Base-by-base conservation (phyloP, 92 coral and sea anemone genomes). In the Chrysogorgia sp. region DNA sequence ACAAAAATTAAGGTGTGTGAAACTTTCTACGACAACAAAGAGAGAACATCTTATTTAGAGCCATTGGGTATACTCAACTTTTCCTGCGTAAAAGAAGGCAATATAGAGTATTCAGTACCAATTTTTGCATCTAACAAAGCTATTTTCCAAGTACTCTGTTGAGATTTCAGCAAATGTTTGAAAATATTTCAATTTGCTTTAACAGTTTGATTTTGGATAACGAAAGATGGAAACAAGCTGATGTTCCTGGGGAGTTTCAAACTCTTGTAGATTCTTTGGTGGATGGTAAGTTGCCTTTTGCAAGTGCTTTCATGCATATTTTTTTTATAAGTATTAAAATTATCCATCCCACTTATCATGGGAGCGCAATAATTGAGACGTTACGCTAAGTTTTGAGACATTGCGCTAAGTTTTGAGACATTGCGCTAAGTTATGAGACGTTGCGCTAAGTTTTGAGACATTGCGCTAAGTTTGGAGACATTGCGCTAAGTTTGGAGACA, bases 171-270 rank as follows among this genome's bases (percentile, higher is more conserved):
- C 55, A 66, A 3, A 30, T 32, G 9, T 40, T 8, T 21, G 60
- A 24, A n/a, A 24, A 56, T 9, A 63, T 63, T 63, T 63, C 69
- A 14, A 20, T 67, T 35, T 60, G 25, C 0, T 76, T 78, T 75
- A 30, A 25, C 71, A 96, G 99, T 64, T 84, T 96, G 68, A 96
- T 96, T 63, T 86, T 96, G 76, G 99, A 96, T 65, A 91, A 96
- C 53, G 99, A 96, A 70, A 77, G 99, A 81, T 96, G 99, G 99
- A 96, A 96, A 69, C 99, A 91, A 67, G 97, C 99, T 17, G 99
- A 96, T 45, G 99, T 96, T 6, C 99, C 99, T 7, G 83, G 91
- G 57, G 99, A 92, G 53, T 90, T 96, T 53, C 99, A 96, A 71
- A 57, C 85, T 10, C 79, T 96, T 34, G 99, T 91, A 14, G 91